Conservation (phyloP, 2,888 invertebrate genomes). For the Dicroscelio sp. region DNA sequence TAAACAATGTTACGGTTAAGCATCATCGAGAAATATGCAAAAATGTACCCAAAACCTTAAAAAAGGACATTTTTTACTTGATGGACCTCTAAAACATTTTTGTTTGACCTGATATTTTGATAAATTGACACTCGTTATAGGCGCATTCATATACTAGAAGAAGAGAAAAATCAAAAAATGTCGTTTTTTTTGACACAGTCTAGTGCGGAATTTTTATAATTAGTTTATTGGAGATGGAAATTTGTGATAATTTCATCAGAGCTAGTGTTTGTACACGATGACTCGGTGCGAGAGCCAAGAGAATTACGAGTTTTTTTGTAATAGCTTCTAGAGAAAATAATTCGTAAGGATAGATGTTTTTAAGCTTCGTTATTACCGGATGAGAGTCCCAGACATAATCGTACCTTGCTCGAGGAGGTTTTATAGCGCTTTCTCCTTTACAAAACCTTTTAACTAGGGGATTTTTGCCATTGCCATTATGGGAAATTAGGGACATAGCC, state of each 20-base stretch:
- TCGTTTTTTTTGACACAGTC: slow-evolving; percentile 60
- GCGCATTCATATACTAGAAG: slow-evolving; percentile 45
- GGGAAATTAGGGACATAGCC: too few relatives aligned
- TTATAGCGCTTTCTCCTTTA: too few relatives aligned
- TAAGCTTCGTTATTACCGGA: slow-evolving; percentile 80
- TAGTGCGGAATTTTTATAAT: slow-evolving; percentile 60
- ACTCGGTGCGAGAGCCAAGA: slow-evolving; percentile 79
- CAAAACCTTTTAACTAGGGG: too few relatives aligned
- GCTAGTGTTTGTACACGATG: slow-evolving; percentile 79
- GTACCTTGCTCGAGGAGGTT: slow-evolving; percentile 80
- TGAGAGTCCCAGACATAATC: slow-evolving; percentile 83
- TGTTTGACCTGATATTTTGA: too few relatives aligned
- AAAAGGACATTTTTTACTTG: too few relatives aligned
- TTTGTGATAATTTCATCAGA: slow-evolving; percentile 66
- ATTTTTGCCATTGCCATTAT: too few relatives aligned
- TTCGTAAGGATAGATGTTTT: slow-evolving; percentile 37
- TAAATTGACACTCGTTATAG: too few relatives aligned
- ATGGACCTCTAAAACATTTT: too few relatives aligned
- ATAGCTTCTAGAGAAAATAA: not conserved
- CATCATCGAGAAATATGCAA: too few relatives aligned
- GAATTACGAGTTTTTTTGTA: slow-evolving; percentile 63
- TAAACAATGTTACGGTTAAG: too few relatives aligned
- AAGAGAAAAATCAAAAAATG: slow-evolving; percentile 43
- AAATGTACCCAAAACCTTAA: too few relatives aligned
- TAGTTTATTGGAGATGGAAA: slow-evolving; percentile 29